Evolutionary conservation across 2,888 invertebrate species (phyloP), one percentile per base, ranked within the genome.

Genomic region (Mechanitis messenoides): DNA sequence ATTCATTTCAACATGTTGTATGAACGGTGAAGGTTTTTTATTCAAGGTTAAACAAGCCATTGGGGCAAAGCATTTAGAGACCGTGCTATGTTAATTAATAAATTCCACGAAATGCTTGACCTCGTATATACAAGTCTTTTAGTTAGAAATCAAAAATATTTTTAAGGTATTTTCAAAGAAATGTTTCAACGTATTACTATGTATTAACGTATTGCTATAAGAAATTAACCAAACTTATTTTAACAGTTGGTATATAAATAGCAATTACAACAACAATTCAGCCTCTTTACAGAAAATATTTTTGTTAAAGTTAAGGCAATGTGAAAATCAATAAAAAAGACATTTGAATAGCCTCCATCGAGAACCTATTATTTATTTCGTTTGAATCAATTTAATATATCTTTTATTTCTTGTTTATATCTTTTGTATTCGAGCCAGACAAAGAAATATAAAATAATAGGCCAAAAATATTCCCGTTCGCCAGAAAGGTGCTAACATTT

Each of bases 61-160:
- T 60, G 61, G 56, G 38, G 50, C 58, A 58, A 55, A 63, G 58
- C 46, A 33, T 58, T 59, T 60, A 61, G 58, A 58, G 58, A 54
- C 60, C 55, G 56, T 58, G 61, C 59, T 66, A 66, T 61, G 66
- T 63, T 66, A 66, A 66, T 66, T 66, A 66, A 66, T 63, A 63
- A 63, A 58, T 56, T 61, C 61, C 66, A 63, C 63, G 63, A 63
- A 63, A 61, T 58, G 59, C 38, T 58, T 58, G 59, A 58, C 61
- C 63, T 61, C 58, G 63, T 57, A 35, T 42, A 20, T 20, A 45
- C 31, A 55, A 55, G 28, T 38, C 38, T 38, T 42, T 42, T 9
- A 42, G 42, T 42, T 9, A 42, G 42, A 42, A 42, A 42, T 42
- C 42, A 42, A 42, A 42, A 42, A 9, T 42, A 9, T 42, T 42